Evolutionary conservation across 1,140 invertebrate genomes (phyloP).

Genomic region (Melitaea cinxia): DNA sequence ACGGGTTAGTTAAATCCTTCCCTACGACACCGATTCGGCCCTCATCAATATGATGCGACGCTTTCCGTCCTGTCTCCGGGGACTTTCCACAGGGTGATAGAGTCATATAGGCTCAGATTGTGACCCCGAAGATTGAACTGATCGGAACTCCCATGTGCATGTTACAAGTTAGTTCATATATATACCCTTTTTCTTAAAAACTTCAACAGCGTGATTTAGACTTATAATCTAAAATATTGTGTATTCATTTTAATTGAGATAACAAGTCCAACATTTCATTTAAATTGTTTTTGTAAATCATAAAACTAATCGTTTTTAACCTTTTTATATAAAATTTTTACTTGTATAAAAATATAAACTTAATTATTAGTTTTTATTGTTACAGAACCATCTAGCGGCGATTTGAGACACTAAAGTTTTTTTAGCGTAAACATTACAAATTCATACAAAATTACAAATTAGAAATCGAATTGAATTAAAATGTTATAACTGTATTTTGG

Average conservation of each 20-base stretch:
- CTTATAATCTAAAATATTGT: too few species aligned
- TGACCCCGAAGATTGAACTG: conserved; percentile 74
- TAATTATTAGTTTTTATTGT: not conserved
- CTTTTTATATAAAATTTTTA: too few species aligned
- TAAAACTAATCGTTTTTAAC: too few species aligned
- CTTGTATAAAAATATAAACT: too few species aligned
- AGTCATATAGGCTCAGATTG: conserved; percentile 59
- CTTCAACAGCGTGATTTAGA: conserved; percentile 53
- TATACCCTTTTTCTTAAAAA: conserved; percentile 45
- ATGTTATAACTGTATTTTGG: too few species aligned
- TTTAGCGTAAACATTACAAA: too few species aligned
- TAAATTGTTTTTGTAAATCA: too few species aligned
- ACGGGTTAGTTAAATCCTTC: conserved; percentile 58
- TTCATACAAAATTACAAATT: too few species aligned
- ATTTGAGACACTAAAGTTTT: too few species aligned
- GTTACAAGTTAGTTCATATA: conserved; percentile 39
- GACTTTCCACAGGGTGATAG: conserved; percentile 75
- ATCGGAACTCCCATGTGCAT: conserved; percentile 57
- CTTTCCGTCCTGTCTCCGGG: conserved; percentile 77
- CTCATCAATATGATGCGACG: conserved; percentile 57
- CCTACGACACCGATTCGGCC: conserved; percentile 62
- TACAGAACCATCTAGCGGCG: conserved; percentile 31
- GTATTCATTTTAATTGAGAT: too few species aligned
- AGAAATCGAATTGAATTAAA: too few species aligned
- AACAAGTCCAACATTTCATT: too few species aligned